Conservation (phyloP, 2,113 vertebrate species). For the Camelus bactrianus region DNA sequence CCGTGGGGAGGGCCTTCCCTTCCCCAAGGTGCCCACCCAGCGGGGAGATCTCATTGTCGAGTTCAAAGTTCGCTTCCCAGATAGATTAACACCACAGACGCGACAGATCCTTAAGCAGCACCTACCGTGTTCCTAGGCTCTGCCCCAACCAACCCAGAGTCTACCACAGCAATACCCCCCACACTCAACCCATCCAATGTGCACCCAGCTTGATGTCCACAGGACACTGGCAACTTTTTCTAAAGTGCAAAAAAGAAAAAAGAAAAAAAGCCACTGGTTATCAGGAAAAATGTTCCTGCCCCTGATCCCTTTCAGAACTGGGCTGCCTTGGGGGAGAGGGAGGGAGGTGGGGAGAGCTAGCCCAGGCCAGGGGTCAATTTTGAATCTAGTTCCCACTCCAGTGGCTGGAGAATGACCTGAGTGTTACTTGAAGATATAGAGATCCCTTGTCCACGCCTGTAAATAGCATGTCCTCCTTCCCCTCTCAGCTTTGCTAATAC, state of each 20-base stretch:
- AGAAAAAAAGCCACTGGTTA: constrained; percentile 64
- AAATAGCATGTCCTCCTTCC: constrained; percentile 79
- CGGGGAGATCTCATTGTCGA: constrained; percentile 98
- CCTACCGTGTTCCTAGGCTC: constrained; percentile 95
- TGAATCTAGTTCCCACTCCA: constrained; percentile 76
- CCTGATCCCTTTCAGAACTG: constrained; percentile 72
- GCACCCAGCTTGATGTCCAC: constrained; percentile 67
- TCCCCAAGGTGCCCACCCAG: constrained; percentile 96
- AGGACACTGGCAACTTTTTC: constrained; percentile 73
- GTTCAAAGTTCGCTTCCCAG: constrained; percentile 97
- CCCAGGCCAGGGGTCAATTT: constrained; percentile 81
- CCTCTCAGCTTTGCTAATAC: constrained; percentile 65
- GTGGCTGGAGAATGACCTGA: constrained; percentile 76
- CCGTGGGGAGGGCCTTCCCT: constrained; percentile 96
- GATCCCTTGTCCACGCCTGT: constrained; percentile 73
- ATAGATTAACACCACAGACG: constrained; percentile 97
- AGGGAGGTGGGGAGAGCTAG: constrained; percentile 70
- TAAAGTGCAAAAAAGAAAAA: constrained; percentile 67
- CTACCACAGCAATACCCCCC: constrained; percentile 82
- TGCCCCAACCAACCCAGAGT: constrained; percentile 66
- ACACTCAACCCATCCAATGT: constrained; percentile 23
- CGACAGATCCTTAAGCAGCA: constrained; percentile 98
- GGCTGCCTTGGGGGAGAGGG: constrained; percentile 73
- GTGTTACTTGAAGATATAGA: constrained; percentile 80
- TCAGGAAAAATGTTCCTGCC: constrained; percentile 73